Conservation (phyloP, 2,797 vertebrate genomes). For the Mallotus villosus region DNA sequence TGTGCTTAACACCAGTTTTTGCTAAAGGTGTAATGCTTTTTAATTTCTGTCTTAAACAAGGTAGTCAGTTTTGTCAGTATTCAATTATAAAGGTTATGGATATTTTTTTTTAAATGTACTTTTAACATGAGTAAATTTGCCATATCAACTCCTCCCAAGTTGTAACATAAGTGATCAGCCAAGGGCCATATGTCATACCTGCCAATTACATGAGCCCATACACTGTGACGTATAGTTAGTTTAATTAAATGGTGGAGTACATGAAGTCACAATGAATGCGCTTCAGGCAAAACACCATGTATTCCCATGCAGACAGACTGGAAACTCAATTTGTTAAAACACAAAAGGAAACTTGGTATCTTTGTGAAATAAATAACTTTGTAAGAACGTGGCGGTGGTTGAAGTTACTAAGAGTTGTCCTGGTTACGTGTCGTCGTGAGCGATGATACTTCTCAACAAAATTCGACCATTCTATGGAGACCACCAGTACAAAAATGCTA, state of each 20-base stretch:
- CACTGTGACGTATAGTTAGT: constrained; percentile 68
- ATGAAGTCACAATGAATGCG: constrained; percentile 55
- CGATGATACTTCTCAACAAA: no score
- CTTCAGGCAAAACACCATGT: constrained; percentile 68
- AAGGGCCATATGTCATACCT: constrained; percentile 58
- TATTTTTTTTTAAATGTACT: constrained; percentile 72
- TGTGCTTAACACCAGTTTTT: constrained; percentile 72
- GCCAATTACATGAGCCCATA: constrained; percentile 66
- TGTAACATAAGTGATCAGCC: constrained; percentile 61
- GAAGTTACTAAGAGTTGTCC: not conserved
- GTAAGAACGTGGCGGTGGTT: constrained; percentile 65
- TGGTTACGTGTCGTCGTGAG: no score
- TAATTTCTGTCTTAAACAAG: constrained; percentile 67
- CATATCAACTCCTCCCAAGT: constrained; percentile 67
- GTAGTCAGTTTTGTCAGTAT: constrained; percentile 86
- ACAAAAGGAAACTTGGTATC: constrained; percentile 74
- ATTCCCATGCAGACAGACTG: constrained; percentile 71
- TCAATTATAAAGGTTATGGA: constrained; percentile 80
- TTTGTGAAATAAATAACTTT: constrained; percentile 84
- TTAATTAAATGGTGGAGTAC: constrained; percentile 63
- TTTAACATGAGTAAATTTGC: constrained; percentile 69
- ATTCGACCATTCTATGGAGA: not conserved
- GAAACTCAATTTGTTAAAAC: constrained; percentile 75
- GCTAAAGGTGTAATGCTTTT: constrained; percentile 74
- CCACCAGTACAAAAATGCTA: not conserved